Conservation (phyloP, 2,888 invertebrate genomes). For the Tuta absoluta region DNA sequence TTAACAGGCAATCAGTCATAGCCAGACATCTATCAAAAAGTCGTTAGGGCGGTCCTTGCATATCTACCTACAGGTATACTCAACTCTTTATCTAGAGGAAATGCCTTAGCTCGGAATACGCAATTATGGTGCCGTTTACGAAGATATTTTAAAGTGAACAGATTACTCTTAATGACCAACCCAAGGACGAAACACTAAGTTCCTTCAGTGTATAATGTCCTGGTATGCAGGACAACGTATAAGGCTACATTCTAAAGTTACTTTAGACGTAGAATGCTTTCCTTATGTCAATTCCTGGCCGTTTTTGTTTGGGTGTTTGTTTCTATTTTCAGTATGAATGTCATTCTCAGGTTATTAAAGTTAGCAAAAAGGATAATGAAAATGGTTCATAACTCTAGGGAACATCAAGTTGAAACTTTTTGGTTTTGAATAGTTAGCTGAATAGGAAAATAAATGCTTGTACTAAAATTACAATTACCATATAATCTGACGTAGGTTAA, state of each 20-base stretch:
- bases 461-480: too few species aligned
- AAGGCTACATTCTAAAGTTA: neutral
- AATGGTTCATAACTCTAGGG: too few species aligned
- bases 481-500: too few species aligned
- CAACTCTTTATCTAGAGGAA: conserved; percentile 17
- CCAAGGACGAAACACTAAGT: conserved; percentile 1
- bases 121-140: conserved; percentile 21
- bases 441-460: too few species aligned
- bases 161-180: conserved; percentile 21
- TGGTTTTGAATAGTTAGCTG: too few species aligned
- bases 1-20: conserved; percentile 16
- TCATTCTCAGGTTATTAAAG: neutral
- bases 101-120: conserved; percentile 17
- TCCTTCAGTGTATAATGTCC: conserved; percentile 12
- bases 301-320: neutral
- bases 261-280: neutral
- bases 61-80: neutral
- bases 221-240: conserved; percentile 16
- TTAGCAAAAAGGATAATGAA: neutral
- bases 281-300: conserved; percentile 8
- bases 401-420: too few species aligned
- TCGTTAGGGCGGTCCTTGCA: conserved; percentile 28
- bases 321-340: neutral
- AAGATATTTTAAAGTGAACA: conserved; percentile 22
- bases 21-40: conserved; percentile 33